Base-by-base conservation (phyloP, 1,140 invertebrate species). In the Polyergus mexicanus region DNA sequence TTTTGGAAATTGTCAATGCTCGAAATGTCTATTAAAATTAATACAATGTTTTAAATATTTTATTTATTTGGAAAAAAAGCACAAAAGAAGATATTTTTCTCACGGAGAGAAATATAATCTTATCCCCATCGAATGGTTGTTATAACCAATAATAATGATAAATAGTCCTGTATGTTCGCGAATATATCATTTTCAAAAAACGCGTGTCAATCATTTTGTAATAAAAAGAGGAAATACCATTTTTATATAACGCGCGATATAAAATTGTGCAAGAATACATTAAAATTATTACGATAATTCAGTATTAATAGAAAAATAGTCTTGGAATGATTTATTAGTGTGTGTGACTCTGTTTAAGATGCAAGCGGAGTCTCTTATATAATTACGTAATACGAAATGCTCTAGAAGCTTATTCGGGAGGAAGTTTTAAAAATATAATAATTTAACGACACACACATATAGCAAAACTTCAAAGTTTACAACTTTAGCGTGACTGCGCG, bases 401-500 rank as follows among this genome's bases (percentile, higher is more conserved):
- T 81, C 10, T 13, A 32, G n/a, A 62, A 74, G 41, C 28, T 44
- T 2, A 19, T 5, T 6, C 16, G n/a, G 32, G 10, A 13, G 19
- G 3, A 58, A 11, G 54, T 60, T 22, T 69, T 19, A 60, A 62
- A 72, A 72, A 25, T 25, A 44, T 47, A 60, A 44, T 32, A 47
- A 78, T 68, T 66, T 68, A 54, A 47, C 35, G 44, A 38, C 13
- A 51, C 16, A 38, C 38, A 38, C 38, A 44, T 22, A 16, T 19
- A 41, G n/a, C 13, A 8, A 35, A 74, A n/a, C 71, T n/a, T 44
- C 7, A 13, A 32, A 8, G n/a, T 63, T 38, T 51, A 60, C 11
- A 60, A 35, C n/a, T 58, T 58, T 22, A 35, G 44, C 56, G 54
- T 74, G 78, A 83, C 54, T 28, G 28, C 78, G 22, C 25, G 32